Evolutionary conservation across 2,888 invertebrate species (phyloP), one percentile per base, ranked within the genome.

Genomic region (Galerucella nymphaeae): DNA sequence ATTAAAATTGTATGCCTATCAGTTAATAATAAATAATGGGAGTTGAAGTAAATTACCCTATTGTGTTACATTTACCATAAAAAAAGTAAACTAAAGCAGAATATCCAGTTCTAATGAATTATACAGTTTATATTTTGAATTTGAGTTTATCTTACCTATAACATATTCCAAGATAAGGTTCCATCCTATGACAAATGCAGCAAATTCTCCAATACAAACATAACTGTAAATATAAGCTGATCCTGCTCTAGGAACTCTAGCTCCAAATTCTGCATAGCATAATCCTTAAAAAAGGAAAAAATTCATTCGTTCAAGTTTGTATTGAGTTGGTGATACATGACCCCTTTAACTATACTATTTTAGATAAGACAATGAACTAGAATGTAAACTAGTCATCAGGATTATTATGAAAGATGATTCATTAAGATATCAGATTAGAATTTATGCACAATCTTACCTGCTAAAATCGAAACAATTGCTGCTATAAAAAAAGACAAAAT

Each of bases 191-290:
- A 95, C 88, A 85, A 97, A 97, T 0, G 97, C 97, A 70, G 95
- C 90, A 82, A 97, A 93, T 87, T 97, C 97, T 1, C 97, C 97
- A 66, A 97, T 93, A 66, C 95, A 94, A 18, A 97, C 96, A 85
- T 97, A 97, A 83, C 95, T 96, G 89, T 97, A 97, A 20, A 96
- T 92, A 83, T 97, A 97, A 0, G 97, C 97, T 0, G 96, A 96
- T 9, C 97, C 96, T 0, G 96, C 96, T 81, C 92, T 93, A 0
- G 96, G 96, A 0, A 95, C 94, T 71, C 95, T 88, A 0, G 95
- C 94, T 1, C 96, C 96, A 84, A 96, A 96, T 87, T 97, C 97
- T 0, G 96, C 96, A 86, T 96, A 97, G 83, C 96, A 96, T 0
- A 96, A 87, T 9, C 93, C 94, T 94, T 84, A 42, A 87, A 79